These are phyloP conservation scores for Colossoma macropomum DNA, from an alignment of 2,113 vertebrate species.

Conservation along the genomic window DNA sequence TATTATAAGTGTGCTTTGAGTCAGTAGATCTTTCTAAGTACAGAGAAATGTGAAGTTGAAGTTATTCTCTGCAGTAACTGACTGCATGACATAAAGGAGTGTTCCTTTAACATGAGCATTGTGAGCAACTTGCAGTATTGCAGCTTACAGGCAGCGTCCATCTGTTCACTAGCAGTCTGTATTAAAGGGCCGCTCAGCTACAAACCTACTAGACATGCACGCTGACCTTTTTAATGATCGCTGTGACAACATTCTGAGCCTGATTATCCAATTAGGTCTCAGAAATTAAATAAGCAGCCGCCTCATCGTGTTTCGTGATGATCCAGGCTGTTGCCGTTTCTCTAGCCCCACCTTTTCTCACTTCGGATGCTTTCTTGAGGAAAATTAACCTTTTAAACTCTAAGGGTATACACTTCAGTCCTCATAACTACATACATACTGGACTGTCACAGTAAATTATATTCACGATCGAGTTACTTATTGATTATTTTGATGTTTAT, in stretches of 20 bases:
- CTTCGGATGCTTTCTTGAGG: background rate
- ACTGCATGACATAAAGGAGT: background rate
- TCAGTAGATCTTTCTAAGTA: too few relatives aligned
- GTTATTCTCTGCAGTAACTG: too few relatives aligned
- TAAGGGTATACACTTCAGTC: background rate
- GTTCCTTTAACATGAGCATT: background rate
- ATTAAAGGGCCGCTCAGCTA: background rate
- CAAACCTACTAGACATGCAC: conserved; percentile 2
- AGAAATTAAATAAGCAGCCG: background rate
- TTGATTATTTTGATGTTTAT: too few relatives aligned
- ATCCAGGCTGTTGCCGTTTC: background rate
- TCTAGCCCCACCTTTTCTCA: background rate
- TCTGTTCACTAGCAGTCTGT: background rate
- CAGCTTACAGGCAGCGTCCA: background rate
- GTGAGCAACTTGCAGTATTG: background rate
- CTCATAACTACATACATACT: too few relatives aligned
- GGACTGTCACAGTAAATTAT: too few relatives aligned
- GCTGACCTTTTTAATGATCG: conserved; percentile 23
- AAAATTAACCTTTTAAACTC: background rate
- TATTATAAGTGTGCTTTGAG: too few relatives aligned
- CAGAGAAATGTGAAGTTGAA: too few relatives aligned
- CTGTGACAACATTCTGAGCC: background rate
- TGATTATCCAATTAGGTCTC: conserved; percentile 25
- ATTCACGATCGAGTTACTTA: too few relatives aligned
- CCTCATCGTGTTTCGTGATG: background rate